These are phyloP conservation scores for Lanistes nyassanus DNA, from an alignment of 1,140 invertebrate species.

Conservation along the genomic window DNA sequence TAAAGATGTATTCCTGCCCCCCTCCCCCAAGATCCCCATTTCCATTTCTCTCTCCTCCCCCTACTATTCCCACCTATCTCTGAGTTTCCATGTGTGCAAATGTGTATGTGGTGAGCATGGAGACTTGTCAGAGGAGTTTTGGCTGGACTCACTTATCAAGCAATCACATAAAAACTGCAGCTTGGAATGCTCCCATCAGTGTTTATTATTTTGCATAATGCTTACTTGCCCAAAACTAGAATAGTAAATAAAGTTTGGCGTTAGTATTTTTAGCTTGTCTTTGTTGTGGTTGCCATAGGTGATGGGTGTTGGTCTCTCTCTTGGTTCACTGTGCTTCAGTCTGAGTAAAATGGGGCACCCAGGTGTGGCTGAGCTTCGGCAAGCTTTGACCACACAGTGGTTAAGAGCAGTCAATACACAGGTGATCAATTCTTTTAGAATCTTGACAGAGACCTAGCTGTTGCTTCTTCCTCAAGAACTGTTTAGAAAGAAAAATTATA, in stretches of 20 bases:
- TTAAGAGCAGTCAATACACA: conserved; percentile 21
- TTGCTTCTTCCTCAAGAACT: no score
- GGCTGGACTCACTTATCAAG: no score
- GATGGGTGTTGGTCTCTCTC: conserved; percentile 37
- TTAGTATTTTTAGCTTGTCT: background rate
- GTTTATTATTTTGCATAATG: no score
- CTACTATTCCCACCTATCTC: background rate
- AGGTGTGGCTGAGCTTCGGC: conserved; percentile 15
- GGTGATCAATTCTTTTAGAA: conserved; percentile 22
- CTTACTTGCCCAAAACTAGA: no score
- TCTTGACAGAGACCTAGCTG: no score
- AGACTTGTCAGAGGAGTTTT: background rate
- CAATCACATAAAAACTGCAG: no score
- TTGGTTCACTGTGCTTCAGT: conserved; percentile 45
- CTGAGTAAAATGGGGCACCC: conserved; percentile 39
- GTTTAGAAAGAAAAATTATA: no score
- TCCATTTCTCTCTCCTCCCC: background rate
- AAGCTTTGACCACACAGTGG: conserved; percentile 30
- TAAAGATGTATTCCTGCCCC: background rate
- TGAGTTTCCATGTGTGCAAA: background rate
- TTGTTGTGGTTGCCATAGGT: conserved; percentile 25
- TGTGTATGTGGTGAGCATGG: background rate
- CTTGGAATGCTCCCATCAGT: no score
- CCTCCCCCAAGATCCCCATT: background rate
- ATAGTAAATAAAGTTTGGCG: no score